Percentiles rank a stretch among this genome's conserved stretches.
These are phyloP conservation scores for Dallia pectoralis DNA, from an alignment of 2,797 vertebrate species.

Conservation along the genomic window DNA sequence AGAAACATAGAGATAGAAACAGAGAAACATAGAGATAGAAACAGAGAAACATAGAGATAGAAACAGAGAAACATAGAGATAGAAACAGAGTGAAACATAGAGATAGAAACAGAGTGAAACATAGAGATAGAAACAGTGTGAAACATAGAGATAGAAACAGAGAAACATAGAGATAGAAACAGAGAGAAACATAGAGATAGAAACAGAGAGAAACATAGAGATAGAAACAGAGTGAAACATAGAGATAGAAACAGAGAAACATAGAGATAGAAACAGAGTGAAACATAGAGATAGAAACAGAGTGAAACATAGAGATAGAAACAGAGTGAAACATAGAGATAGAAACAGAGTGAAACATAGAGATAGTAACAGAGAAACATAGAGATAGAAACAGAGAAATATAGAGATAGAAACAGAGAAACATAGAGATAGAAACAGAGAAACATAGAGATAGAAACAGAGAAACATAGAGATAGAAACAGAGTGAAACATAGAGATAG, in stretches of 20 bases:
- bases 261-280: not conserved
- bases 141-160: not conserved
- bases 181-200: not conserved
- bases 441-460: conserved; percentile 30
- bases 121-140: too few species aligned
- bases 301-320: not conserved
- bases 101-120: not conserved
- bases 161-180: not conserved
- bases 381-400: not conserved
- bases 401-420: not conserved
- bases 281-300: not conserved
- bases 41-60: not conserved
- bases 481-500: conserved; percentile 49
- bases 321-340: too few species aligned
- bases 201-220: too few species aligned
- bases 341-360: not conserved
- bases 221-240: not conserved
- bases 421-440: not conserved
- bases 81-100: not conserved
- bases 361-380: not conserved
- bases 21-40: too few species aligned
- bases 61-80: not conserved
- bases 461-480: conserved; percentile 56
- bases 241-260: not conserved
- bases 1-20: not conserved